Evolutionary conservation across 2,888 invertebrate species (phyloP).

Genomic region (Operophtera brumata): DNA sequence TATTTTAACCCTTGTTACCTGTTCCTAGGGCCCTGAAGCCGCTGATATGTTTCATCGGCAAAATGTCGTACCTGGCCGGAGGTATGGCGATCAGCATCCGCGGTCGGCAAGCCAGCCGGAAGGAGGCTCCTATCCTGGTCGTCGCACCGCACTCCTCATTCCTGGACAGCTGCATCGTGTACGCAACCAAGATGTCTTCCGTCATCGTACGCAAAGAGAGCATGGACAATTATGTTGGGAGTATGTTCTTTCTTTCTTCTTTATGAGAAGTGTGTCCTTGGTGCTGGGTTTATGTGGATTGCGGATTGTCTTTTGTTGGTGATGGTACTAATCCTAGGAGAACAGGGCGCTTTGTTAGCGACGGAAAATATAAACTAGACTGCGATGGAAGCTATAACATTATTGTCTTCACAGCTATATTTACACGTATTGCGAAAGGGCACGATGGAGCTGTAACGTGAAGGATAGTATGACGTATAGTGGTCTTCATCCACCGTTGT

Average conservation of each 20-base stretch:
- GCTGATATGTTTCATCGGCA: constrained; percentile 86
- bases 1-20: not conserved
- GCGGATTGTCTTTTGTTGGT: not conserved
- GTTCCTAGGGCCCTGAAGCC: constrained; percentile 79
- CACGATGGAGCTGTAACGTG: no score
- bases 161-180: constrained; percentile 92
- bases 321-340: no score
- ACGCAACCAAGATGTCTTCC: constrained; percentile 90
- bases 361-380: no score
- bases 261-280: constrained; percentile 46
- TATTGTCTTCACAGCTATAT: no score
- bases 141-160: constrained; percentile 94
- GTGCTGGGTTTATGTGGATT: constrained; percentile 19
- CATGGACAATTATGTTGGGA: constrained; percentile 92
- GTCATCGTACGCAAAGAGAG: constrained; percentile 92
- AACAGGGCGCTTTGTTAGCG: no score
- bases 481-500: no score
- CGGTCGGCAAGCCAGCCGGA: constrained; percentile 86
- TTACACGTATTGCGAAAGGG: no score
- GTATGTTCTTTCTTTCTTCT: constrained; percentile 80
- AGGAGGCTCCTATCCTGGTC: constrained; percentile 92
- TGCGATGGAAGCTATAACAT: no score
- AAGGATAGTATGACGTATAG: no score
- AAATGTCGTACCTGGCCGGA: constrained; percentile 86
- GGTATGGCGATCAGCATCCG: constrained; percentile 89